Conservation (phyloP, 2,888 invertebrate genomes). For the Stenoptilia bipunctidactyla region DNA sequence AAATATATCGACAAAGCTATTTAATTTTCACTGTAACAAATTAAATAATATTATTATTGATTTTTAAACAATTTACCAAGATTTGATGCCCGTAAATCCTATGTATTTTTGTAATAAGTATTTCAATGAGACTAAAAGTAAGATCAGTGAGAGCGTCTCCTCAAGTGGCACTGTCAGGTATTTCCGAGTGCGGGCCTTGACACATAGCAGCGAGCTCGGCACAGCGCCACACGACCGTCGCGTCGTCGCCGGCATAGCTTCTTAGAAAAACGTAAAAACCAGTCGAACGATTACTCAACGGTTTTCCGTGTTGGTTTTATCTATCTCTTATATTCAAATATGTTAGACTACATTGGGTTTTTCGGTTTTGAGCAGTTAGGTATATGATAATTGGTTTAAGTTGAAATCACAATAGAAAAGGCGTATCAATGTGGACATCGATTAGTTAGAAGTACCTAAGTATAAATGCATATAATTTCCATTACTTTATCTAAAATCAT, state of each 20-base stretch:
- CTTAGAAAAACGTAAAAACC: constrained; percentile 33
- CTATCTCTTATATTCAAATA: too few relatives aligned
- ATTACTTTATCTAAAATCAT: too few relatives aligned
- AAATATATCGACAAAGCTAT: not conserved
- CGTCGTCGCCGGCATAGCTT: constrained; percentile 25
- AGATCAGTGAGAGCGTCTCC: not conserved
- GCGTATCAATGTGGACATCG: too few relatives aligned
- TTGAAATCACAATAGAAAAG: too few relatives aligned
- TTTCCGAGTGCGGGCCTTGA: constrained; percentile 29
- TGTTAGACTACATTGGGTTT: too few relatives aligned
- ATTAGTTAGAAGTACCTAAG: too few relatives aligned
- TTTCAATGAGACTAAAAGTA: not conserved
- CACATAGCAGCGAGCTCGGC: constrained; percentile 16
- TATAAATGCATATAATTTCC: too few relatives aligned
- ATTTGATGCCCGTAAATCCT: not conserved
- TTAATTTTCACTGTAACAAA: not conserved
- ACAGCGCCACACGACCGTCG: constrained; percentile 18
- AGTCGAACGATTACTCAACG: constrained; percentile 11
- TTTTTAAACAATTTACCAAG: not conserved
- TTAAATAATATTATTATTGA: not conserved
- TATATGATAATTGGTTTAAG: too few relatives aligned
- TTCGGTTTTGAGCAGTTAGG: too few relatives aligned
- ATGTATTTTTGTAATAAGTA: not conserved
- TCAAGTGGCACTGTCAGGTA: constrained; percentile 24
- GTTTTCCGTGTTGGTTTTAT: constrained; percentile 36